Conservation (phyloP, 35 echinoderm and acorn worm genomes). For the Chiridota heheva region DNA sequence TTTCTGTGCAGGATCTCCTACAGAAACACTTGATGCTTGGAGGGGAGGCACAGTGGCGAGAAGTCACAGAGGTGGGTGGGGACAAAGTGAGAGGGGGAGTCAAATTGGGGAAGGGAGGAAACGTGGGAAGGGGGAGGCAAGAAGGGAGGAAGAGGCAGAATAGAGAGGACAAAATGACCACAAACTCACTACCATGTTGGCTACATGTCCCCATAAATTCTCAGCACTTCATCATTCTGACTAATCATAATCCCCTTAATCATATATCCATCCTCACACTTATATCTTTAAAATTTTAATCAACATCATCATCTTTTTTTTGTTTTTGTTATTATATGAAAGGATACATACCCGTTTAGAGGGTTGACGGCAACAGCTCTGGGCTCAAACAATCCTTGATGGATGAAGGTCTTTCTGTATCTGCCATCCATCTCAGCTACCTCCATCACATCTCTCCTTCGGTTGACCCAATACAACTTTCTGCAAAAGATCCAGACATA, state of each 20-base stretch:
- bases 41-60: background rate
- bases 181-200: too few species aligned
- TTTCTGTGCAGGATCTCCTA: too few species aligned
- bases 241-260: too few species aligned
- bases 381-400: constrained; percentile 31
- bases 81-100: background rate
- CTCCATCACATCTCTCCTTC: constrained; percentile 8
- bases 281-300: background rate
- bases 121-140: background rate
- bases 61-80: background rate
- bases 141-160: too few species aligned
- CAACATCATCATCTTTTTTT: background rate
- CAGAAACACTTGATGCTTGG: too few species aligned
- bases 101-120: background rate
- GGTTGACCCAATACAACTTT: constrained; percentile 29
- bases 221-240: too few species aligned
- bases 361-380: constrained; percentile 31
- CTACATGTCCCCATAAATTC: too few species aligned
- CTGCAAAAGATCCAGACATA: constrained; percentile 5
- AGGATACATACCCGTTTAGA: constrained; percentile 33
- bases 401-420: constrained; percentile 10
- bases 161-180: too few species aligned
- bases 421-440: constrained; percentile 30
- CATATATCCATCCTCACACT: background rate
- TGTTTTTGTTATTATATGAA: too few species aligned